phyloP scores from a whole-genome alignment of 2,888 invertebrate genomes.

The Plebejus anna region DNA sequence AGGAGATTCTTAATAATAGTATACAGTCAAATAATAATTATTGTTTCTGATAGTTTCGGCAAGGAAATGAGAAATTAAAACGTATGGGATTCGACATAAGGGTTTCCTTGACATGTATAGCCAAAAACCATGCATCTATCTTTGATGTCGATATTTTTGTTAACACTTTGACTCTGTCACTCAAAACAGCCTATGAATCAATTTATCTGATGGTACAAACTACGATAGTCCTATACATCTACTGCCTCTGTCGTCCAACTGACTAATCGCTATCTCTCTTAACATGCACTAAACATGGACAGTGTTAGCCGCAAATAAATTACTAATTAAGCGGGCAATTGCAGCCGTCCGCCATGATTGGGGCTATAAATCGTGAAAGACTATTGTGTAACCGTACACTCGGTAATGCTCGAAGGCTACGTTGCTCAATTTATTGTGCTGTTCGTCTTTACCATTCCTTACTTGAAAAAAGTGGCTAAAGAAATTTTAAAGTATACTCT shows the following conservation, averaged over 20 bases:
- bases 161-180: too few species aligned
- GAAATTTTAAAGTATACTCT: too few species aligned
- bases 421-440: constrained; percentile 1
- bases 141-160: too few species aligned
- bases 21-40: too few species aligned
- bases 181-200: too few species aligned
- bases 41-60: too few species aligned
- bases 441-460: neutral
- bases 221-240: neutral
- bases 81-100: too few species aligned
- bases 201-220: too few species aligned
- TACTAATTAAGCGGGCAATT: constrained; percentile 20
- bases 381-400: neutral
- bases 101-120: too few species aligned
- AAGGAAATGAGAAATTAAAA: too few species aligned
- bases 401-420: neutral
- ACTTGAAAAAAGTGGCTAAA: neutral
- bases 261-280: constrained; percentile 10
- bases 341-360: constrained; percentile 17
- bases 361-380: neutral
- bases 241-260: neutral
- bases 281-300: neutral
- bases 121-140: too few species aligned
- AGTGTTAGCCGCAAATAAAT: constrained; percentile 9
- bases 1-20: too few species aligned